Base-by-base conservation (phyloP, 2,113 vertebrate species). In the Verasper variegatus region DNA sequence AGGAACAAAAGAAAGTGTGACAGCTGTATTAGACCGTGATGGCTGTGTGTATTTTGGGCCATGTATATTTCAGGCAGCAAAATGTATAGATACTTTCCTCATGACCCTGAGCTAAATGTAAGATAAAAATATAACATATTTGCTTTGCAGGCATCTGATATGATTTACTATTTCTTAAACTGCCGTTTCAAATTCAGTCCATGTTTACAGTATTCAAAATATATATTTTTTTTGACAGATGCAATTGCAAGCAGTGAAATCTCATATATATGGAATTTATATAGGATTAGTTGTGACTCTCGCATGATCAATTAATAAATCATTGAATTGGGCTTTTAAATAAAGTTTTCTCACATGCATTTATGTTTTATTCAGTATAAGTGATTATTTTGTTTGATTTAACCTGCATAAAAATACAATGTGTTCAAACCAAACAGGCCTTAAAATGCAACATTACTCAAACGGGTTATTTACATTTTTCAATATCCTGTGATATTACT, bases 1-100 rank as follows among this genome's bases (percentile, higher is more conserved):
- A 68, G 52, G 21, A 60, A 77, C 54, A 80, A 63, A 86, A 58
- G 59, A 71, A 65, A 78, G 62, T 9, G 21, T 1, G 52, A 51
- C 62, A 3, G 58, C 63, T 67, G 68, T 63, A 61, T 65, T 47
- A 17, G 47, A 51, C 2, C 2, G 35, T 26, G 23, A 42, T 67
- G 15, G 1, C 35, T 63, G 65, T 4, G 13, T 68, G 9, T 78
- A 42, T 75, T 77, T 82, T 67, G 68, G 52, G 60, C 27, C 24
- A 12, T 27, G 12, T 61, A 58, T 52, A 62, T 74, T 78, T 72
- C 18, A 21, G 51, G 35, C 15, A 75, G 37, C 26, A 45, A 57
- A 42, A 67, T 62, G 12, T 9, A 26, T 12, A 63, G 7, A 26
- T 26, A 18, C 52, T 61, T 31, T 57, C 3, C 5, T 6, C 2